Conservation (phyloP, 2,797 vertebrate genomes). For the Choloepus didactylus region DNA sequence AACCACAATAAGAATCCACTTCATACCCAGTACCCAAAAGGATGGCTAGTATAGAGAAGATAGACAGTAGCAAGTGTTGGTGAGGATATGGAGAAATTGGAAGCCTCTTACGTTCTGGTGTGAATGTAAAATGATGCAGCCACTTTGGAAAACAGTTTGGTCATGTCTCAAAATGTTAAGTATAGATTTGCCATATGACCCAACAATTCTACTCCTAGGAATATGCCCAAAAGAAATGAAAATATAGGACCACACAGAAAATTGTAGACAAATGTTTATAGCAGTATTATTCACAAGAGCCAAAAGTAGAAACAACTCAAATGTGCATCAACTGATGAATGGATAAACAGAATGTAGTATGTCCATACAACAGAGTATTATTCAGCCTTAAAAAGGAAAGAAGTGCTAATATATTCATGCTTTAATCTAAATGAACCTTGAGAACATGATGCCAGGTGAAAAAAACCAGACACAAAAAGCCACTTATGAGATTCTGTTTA, state of each 20-base stretch:
- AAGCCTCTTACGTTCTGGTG: not conserved
- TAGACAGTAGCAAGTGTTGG: not conserved
- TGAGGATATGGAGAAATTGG: not conserved
- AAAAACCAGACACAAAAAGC: conserved; percentile 1
- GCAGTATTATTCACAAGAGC: not conserved
- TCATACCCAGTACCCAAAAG: not conserved
- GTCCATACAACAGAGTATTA: not conserved
- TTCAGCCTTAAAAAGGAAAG: not conserved
- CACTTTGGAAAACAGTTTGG: conserved; percentile 9
- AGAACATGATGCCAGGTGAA: conserved; percentile 18
- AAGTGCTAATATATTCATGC: not conserved
- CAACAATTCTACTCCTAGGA: not conserved
- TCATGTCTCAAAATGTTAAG: conserved; percentile 39
- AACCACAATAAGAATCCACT: not conserved
- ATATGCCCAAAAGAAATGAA: not conserved
- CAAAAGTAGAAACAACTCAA: not conserved
- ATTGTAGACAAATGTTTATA: not conserved
- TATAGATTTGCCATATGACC: not conserved
- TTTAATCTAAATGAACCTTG: not conserved
- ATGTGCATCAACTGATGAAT: not conserved
- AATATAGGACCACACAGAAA: not conserved
- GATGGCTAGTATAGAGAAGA: not conserved
- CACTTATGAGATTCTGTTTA: not conserved
- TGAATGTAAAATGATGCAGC: not conserved
- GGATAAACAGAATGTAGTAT: not conserved